Base-by-base conservation (phyloP, 1,140 invertebrate species). In the Sarcophaga peregrina region DNA sequence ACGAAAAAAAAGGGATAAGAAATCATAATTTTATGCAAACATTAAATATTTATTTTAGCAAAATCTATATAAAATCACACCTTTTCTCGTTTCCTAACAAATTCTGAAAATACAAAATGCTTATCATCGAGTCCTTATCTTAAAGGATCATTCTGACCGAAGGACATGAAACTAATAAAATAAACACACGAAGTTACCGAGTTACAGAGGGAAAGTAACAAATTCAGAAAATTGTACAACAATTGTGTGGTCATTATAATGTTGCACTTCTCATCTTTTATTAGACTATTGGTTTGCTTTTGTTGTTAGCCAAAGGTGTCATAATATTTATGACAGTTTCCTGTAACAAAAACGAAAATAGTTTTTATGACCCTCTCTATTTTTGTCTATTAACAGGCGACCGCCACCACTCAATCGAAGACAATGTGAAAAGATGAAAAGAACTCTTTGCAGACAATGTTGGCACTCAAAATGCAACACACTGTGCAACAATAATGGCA, bases 281-380 rank as follows among this genome's bases (percentile, higher is more conserved):
- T 37, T 37, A 37, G 25, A 37, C 37, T 20, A 17, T 68, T 37
- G 17, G 13, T 37, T 52, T 80, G 78, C 20, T 25, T 48, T 25
- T 62, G 58, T 81, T 45, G 47, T 20, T 8, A 9, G 8, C 80
- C 5, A 58, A 68, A 72, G 50, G 78, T 84, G 83, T 84, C 83
- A 84, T 82, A 82, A 84, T 76, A 84, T 83, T 84, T 83, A 84
- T 84, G 83, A 80, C 75, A 80, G 62, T 82, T 84, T 82, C 46
- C 46, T 72, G 73, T 73, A 48, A 68, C 46, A 47, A 68, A 46
- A 75, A 82, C 52, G 25, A 17, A 37, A 37, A 37, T 37, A 20
- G 20, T 68, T 68, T 25, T 8, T 15, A 20, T 68, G 62, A 68
- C 62, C 62, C 62, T 68, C 20, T 20, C 20, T 68, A n/a, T 8